Conservation (phyloP, 2,113 vertebrate species). For the Pundamilia nyererei region DNA sequence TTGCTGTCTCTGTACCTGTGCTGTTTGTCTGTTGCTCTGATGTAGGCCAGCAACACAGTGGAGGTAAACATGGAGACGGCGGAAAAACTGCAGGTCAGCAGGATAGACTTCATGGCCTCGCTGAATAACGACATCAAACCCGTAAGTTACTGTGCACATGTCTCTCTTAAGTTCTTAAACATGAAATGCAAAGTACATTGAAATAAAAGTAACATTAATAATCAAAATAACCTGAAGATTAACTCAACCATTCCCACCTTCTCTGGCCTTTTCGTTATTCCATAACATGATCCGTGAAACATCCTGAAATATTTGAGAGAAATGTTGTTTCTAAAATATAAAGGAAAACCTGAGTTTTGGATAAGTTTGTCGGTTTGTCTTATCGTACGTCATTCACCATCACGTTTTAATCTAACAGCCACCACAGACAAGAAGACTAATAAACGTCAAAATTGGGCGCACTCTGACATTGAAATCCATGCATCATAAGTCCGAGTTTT, state of each 20-base stretch:
- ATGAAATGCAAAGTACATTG: neutral
- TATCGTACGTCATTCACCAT: neutral
- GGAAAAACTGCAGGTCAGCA: slow-evolving; percentile 82
- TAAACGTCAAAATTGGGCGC: accelerated
- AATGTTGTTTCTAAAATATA: neutral
- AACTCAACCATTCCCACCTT: neutral
- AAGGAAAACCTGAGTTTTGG: neutral
- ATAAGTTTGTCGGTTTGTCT: neutral
- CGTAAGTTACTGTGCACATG: slow-evolving; percentile 67
- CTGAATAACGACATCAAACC: slow-evolving; percentile 96
- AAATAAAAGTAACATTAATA: neutral
- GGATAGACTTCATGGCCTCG: slow-evolving; percentile 85
- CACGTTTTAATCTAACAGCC: accelerated
- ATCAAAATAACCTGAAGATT: neutral
- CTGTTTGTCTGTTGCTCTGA: neutral
- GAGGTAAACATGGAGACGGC: slow-evolving; percentile 95
- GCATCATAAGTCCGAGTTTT: neutral
- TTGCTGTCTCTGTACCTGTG: neutral
- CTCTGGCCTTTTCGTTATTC: neutral
- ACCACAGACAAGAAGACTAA: neutral
- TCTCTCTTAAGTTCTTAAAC: neutral
- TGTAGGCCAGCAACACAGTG: slow-evolving; percentile 86
- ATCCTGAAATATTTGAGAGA: neutral
- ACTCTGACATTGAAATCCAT: accelerated
- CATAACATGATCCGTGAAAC: neutral